These are phyloP conservation scores for Caenorhabditis sp. DNA, from an alignment of 2,888 invertebrate genomes.

Conservation along the genomic window DNA sequence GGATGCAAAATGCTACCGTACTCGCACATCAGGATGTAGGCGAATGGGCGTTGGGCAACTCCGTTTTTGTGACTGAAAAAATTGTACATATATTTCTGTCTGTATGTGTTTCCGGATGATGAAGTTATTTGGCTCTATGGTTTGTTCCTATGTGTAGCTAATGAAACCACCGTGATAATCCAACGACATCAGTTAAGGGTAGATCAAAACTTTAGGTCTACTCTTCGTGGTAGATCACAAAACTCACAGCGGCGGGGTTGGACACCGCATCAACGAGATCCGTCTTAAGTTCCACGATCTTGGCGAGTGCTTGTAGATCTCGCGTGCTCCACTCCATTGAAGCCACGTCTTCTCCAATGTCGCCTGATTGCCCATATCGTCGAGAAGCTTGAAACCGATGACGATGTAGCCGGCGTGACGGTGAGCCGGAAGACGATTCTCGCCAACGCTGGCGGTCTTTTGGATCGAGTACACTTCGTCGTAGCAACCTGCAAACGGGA, in stretches of 20 bases:
- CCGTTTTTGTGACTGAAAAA: conserved; percentile 62
- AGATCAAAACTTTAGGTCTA: too few species aligned
- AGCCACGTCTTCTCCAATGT: conserved; percentile 80
- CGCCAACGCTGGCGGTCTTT: conserved; percentile 70
- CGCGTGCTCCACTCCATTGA: conserved; percentile 81
- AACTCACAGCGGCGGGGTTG: conserved; percentile 67
- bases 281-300: conserved; percentile 79
- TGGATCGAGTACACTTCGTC: conserved; percentile 80
- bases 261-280: conserved; percentile 77
- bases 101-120: too few species aligned
- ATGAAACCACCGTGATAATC: too few species aligned
- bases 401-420: conserved; percentile 81
- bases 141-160: too few species aligned
- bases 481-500: conserved; percentile 76
- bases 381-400: conserved; percentile 80
- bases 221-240: neutral
- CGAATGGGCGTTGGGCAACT: conserved; percentile 73
- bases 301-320: conserved; percentile 82
- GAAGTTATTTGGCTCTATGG: too few species aligned
- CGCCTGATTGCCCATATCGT: conserved; percentile 69
- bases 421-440: conserved; percentile 72
- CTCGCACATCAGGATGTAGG: conserved; percentile 82
- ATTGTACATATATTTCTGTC: neutral
- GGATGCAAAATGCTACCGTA: conserved; percentile 82
- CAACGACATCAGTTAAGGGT: too few species aligned